Evolutionary conservation across 2,113 vertebrate species (phyloP), one percentile per base, ranked within the genome.

Genomic region (Vireo altiloquus): DNA sequence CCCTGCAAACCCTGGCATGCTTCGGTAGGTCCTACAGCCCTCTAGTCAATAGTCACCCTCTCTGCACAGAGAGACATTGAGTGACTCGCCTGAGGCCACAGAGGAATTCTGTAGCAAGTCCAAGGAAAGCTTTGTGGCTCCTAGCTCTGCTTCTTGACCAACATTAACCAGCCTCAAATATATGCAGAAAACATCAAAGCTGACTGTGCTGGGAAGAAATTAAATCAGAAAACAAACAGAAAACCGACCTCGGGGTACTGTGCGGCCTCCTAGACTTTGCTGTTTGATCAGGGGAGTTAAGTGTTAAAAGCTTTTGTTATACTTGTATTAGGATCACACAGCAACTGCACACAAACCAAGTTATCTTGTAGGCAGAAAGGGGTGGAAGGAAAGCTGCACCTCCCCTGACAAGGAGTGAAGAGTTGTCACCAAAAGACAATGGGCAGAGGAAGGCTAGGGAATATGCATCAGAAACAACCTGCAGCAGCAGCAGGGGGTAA

Each of bases 251-350:
- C 10, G 35, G 65, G 90, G 82, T 90, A 82, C 60, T 37, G 47
- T 2, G n/a, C 83, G 85, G 93, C 92, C 69, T 64, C 86, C 72
- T 76, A 76, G 86, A 94, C 93, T 89, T 90, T 42, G 60, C 82
- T 90, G 92, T 96, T 96, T 90, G 71, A 95, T 95, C 72, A 71
- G 85, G 93, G 39, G 39, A 97, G 52, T 78, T 68, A 89, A 94
- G 93, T 57, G 95, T 96, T 96, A 96, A 96, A 94, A 90, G 93
- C 93, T 90, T 94, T 92, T 96, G 90, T 95, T 88, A 37, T 47
- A 88, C 78, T 82, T 76, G 54, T 15, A 50, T 81, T 86, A 74
- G 1, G 50, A 89, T 92, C 93, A 84, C 75, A 80, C 25, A 57
- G 82, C 65, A 81, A 60, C 8, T 64, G 85, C 0, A 9, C 40